Percentiles rank a stretch among this genome's conserved stretches.
Conservation (phyloP, 2,888 invertebrate genomes). For the Cephus pygmeus region DNA sequence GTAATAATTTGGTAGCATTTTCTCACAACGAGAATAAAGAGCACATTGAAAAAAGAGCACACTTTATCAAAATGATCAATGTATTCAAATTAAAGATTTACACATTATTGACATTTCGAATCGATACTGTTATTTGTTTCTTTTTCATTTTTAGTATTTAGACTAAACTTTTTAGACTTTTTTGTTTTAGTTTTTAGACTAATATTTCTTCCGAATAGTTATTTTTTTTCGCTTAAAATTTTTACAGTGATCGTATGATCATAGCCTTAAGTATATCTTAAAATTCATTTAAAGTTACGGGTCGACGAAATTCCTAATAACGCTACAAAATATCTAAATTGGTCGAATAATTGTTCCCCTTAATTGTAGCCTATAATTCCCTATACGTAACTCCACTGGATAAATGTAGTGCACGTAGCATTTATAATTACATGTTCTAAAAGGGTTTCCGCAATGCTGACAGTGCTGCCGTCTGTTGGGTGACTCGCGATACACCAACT, state of each 20-base stretch:
- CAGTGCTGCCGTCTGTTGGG: background rate
- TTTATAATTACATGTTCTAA: background rate
- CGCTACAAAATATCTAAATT: background rate
- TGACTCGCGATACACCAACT: background rate
- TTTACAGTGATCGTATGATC: no score
- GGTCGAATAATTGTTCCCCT: background rate
- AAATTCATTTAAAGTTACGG: background rate
- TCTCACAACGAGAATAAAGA: background rate
- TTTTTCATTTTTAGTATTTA: no score
- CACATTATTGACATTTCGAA: no score
- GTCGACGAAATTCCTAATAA: background rate
- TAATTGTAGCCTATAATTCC: background rate
- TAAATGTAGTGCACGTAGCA: background rate
- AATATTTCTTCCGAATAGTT: no score
- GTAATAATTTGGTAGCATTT: background rate
- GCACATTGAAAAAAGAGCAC: background rate
- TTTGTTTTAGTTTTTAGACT: no score
- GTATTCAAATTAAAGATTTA: background rate
- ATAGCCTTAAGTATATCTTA: background rate
- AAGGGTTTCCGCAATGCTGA: background rate
- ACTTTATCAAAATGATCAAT: background rate
- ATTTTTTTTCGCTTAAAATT: no score
- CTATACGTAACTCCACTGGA: background rate
- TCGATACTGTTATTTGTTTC: no score
- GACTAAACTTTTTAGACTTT: no score